A percentile compares a stretch with the other conserved stretches of the same genome.
These are phyloP conservation scores for Boleophthalmus pectinirostris DNA, from an alignment of 2,113 vertebrate genomes.

Conservation along the genomic window DNA sequence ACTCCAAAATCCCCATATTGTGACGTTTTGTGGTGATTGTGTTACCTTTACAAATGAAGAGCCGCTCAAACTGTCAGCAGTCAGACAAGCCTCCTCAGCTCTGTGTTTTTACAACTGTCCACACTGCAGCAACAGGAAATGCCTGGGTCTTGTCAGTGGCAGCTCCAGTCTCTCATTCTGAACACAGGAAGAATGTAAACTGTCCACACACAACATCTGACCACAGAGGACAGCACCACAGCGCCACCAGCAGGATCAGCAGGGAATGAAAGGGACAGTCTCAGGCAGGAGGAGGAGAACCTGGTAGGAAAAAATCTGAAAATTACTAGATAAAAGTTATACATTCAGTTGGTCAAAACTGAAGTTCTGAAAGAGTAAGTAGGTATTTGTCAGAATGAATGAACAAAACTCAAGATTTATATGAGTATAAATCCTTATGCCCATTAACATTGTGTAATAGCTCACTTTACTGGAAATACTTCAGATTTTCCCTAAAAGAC, in stretches of 20 bases:
- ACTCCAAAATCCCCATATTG: not conserved
- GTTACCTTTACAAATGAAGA: not conserved
- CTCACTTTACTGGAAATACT: not conserved
- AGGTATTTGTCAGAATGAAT: too few species aligned
- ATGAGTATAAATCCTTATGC: too few species aligned
- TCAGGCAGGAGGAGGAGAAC: not conserved
- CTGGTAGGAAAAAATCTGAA: too few species aligned
- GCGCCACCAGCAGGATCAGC: constrained; percentile 37
- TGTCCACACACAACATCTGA: constrained; percentile 28
- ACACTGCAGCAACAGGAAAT: constrained; percentile 41
- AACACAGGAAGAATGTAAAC: constrained; percentile 54
- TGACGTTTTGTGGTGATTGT: not conserved
- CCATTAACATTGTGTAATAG: too few species aligned
- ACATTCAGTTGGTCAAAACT: too few species aligned
- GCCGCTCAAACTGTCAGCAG: not conserved
- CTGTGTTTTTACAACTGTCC: constrained; percentile 2
- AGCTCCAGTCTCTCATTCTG: constrained; percentile 30
- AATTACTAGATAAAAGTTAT: too few species aligned
- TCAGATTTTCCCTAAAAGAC: not conserved
- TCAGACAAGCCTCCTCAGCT: not conserved
- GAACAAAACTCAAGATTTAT: too few species aligned
- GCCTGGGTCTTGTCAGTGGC: constrained; percentile 30
- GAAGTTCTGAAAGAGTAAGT: too few species aligned
- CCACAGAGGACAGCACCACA: constrained; percentile 27
- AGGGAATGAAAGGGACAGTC: constrained; percentile 1